phyloP scores from a whole-genome alignment of 1,140 invertebrate species.

The Drosophila busckii region DNA sequence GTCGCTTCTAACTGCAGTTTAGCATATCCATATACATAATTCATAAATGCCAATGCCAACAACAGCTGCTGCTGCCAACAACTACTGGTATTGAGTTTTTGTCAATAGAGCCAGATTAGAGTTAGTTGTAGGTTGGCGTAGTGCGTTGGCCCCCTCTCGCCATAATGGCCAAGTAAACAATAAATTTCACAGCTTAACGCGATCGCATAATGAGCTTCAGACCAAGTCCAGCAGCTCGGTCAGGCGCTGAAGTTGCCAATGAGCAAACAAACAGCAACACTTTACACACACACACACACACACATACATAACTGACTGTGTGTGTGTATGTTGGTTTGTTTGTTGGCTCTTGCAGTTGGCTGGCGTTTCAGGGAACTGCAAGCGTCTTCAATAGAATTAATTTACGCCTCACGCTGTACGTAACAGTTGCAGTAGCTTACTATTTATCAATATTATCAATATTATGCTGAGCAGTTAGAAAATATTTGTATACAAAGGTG shows the following conservation, averaged over 20 bases:
- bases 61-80: no score
- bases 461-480: slow-evolving; percentile 68
- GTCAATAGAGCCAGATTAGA: slow-evolving; percentile 69
- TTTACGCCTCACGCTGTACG: slow-evolving; percentile 74
- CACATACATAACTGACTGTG: no score
- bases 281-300: no score
- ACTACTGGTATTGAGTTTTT: slow-evolving; percentile 77
- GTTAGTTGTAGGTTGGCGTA: slow-evolving; percentile 8
- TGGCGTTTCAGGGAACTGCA: slow-evolving; percentile 67
- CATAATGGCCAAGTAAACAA: slow-evolving; percentile 64
- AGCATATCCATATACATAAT: slow-evolving; percentile 62
- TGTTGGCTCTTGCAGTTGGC: slow-evolving; percentile 29
- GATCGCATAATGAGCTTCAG: slow-evolving; percentile 73
- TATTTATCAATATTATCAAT: slow-evolving; percentile 73
- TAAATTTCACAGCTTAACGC: slow-evolving; percentile 79
- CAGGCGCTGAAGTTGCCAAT: slow-evolving; percentile 48
- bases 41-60: slow-evolving; percentile 71
- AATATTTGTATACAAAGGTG: slow-evolving; percentile 70
- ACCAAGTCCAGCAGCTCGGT: slow-evolving; percentile 25
- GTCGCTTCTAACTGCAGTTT: slow-evolving; percentile 34
- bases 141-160: slow-evolving; percentile 3
- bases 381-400: slow-evolving; percentile 78
- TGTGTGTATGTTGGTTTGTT: no score
- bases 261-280: slow-evolving; percentile 56
- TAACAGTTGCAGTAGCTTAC: slow-evolving; percentile 2